Conservation (phyloP, 2,888 invertebrate species). For the Gastrophysa polygoni region DNA sequence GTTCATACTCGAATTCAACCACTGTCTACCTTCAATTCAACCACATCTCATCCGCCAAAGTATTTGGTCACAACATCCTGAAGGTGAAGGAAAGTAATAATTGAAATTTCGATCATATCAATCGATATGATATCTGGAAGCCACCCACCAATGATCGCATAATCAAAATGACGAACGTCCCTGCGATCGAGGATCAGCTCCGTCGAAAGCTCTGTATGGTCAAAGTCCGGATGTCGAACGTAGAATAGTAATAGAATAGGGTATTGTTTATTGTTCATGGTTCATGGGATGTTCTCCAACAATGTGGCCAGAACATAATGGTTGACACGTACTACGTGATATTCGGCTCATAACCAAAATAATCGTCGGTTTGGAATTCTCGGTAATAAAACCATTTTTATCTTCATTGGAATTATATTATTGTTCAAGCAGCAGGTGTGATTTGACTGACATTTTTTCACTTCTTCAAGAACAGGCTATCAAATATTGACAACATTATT, state of each 20-base stretch:
- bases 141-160: too few species aligned
- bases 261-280: slow-evolving; percentile 19
- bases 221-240: slow-evolving; percentile 17
- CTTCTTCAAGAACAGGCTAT: too few species aligned
- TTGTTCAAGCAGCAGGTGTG: background rate
- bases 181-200: background rate
- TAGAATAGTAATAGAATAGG: slow-evolving; percentile 21
- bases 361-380: background rate
- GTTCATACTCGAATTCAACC: too few species aligned
- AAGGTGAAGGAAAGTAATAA: background rate
- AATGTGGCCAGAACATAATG: slow-evolving; percentile 10
- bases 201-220: background rate
- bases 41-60: too few species aligned
- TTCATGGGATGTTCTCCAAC: slow-evolving; percentile 11
- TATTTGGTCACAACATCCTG: too few species aligned
- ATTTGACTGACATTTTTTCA: background rate
- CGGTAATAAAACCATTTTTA: background rate
- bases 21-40: too few species aligned
- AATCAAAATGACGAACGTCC: background rate
- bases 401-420: background rate
- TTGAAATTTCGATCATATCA: slow-evolving; percentile 10
- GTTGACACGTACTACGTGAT: slow-evolving; percentile 15
- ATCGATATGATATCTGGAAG: slow-evolving; percentile 8
- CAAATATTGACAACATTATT: too few species aligned
- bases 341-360: background rate